phyloP scores from a whole-genome alignment of 2,797 vertebrate species.

The Martes flavigula region DNA sequence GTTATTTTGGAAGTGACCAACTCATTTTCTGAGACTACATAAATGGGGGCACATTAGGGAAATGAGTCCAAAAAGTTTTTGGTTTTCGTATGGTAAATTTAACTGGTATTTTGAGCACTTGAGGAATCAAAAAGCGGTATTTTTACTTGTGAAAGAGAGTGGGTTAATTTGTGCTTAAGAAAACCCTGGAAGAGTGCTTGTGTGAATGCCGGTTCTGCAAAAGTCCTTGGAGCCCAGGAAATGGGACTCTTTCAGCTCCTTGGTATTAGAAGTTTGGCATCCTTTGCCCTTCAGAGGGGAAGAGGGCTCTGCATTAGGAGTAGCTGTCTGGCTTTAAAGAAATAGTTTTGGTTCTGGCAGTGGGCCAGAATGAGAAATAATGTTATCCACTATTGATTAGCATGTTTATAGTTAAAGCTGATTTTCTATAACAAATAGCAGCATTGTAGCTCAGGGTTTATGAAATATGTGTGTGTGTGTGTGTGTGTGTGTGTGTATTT shows the following conservation, averaged over 20 bases:
- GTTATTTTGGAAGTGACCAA: not conserved
- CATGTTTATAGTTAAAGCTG: slow-evolving; percentile 49
- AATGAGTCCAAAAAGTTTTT: not conserved
- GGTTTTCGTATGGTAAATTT: not conserved
- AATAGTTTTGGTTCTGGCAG: not conserved
- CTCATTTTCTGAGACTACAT: not conserved
- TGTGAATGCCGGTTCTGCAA: slow-evolving; percentile 2
- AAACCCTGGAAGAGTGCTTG: slow-evolving; percentile 17
- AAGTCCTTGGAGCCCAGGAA: not conserved
- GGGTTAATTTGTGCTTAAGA: not conserved
- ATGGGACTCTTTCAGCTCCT: not conserved
- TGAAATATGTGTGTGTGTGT: not conserved
- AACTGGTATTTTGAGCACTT: slow-evolving; percentile 19
- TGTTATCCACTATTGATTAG: slow-evolving; percentile 57
- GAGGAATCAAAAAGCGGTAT: not conserved
- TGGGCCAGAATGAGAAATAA: slow-evolving; percentile 37
- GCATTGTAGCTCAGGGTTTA: slow-evolving; percentile 31
- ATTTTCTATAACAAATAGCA: slow-evolving; percentile 60
- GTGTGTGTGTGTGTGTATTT: not conserved
- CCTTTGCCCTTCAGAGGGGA: not conserved
- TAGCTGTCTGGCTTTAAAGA: not conserved
- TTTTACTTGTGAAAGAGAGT: not conserved
- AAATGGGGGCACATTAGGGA: not conserved
- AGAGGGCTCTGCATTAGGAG: not conserved
- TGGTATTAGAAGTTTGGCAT: not conserved